A percentile compares a stretch with the other conserved stretches of the same genome.
Evolutionary conservation across 1,140 invertebrate species (phyloP).

Genomic region (Parapsyche elsis): DNA sequence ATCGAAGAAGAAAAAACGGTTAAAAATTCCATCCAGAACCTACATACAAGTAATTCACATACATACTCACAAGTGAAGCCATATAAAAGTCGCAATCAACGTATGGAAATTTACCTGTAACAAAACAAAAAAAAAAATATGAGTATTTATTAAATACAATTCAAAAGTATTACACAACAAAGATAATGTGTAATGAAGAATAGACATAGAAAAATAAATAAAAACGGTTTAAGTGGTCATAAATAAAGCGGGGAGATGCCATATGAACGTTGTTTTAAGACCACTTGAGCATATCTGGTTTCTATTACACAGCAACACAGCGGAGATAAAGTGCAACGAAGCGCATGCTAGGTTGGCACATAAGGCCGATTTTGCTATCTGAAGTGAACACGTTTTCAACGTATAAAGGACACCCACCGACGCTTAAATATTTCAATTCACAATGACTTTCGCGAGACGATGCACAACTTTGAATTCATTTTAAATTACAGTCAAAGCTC

Average conservation of each 20-base stretch:
- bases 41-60: not conserved
- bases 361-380: conserved; percentile 9
- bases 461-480: not conserved
- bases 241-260: conserved; percentile 31
- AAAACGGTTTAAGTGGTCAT: conserved; percentile 11
- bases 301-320: conserved; percentile 32
- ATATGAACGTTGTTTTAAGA: conserved; percentile 22
- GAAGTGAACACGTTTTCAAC: conserved; percentile 10
- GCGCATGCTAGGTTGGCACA: not conserved
- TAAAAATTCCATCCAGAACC: not conserved
- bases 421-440: conserved; percentile 16
- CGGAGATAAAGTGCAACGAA: conserved; percentile 37
- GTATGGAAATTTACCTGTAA: not conserved
- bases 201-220: not conserved
- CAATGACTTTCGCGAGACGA: not conserved
- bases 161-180: too few species aligned
- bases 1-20: not conserved
- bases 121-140: not conserved
- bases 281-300: conserved; percentile 40
- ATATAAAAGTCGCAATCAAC: not conserved
- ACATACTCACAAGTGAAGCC: not conserved
- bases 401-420: not conserved
- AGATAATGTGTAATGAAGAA: not conserved
- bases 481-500: not conserved
- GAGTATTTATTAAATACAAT: not conserved